Evolutionary conservation across 2,888 invertebrate species (phyloP), one percentile per base, ranked within the genome.

Genomic region (Plagodis pulveraria): DNA sequence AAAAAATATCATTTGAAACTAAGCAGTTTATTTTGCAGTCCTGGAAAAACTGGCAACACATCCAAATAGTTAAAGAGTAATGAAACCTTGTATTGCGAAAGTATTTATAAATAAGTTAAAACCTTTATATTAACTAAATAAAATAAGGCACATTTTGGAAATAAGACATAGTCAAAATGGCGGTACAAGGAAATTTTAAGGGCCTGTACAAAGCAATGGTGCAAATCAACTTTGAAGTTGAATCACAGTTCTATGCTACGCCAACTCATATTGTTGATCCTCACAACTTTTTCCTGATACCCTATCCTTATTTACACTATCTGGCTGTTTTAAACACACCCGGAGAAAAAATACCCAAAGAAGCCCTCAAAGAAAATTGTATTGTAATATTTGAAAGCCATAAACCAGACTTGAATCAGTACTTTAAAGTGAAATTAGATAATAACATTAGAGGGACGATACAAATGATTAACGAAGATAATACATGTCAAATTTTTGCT

Each of bases 221-320:
- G 8, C 6, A 40, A 5, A 2, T 50, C 0, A 42, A 33, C 22
- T 56, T 46, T 11, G 35, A 56, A 0, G 45, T 50, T 5, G 52
- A 45, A 0, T 42, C 41, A 0, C 36, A 36, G 0, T 61, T 56
- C 12, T 53, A 50, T 9, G 61, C 56, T 2, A 56, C 45, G 38
- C 45, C 50, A 22, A 56, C 61, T 0, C 41, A 56, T 34, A 7
- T 61, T 6, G 10, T 52, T 9, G 50, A 61, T 5, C 53, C 56
- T 5, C 49, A 56, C 12, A 10, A 53, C 38, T 61, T 61, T n/a
- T 61, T 42, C 42, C 11, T 61, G 2, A 48, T 61, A 2, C 61
- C 61, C 2, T 42, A 32, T 2, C 6, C 41, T 4, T 50, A 12
- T 36, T 2, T 49, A 12, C 40, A 42, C n/a, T 44, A 56, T 6